Percentiles rank a stretch among this genome's conserved stretches.
Conservation (phyloP, 2,797 vertebrate genomes). For the Megaceryle alcyon region DNA sequence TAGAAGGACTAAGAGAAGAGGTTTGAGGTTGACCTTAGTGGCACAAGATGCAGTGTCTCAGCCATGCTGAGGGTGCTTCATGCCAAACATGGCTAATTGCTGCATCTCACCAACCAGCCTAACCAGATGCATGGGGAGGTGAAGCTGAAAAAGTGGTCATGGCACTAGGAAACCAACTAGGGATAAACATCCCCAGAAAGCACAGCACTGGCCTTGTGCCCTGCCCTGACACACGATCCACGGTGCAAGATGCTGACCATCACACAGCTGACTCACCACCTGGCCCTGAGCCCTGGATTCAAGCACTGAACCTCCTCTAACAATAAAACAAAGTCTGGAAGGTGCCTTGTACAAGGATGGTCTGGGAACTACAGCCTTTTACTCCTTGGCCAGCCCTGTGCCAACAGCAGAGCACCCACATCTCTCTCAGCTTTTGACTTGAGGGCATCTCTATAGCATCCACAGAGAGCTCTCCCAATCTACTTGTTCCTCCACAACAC, state of each 20-base stretch:
- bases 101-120: neutral
- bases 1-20: neutral
- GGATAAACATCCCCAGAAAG: neutral
- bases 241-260: neutral
- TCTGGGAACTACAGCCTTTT: neutral
- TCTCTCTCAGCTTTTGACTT: neutral
- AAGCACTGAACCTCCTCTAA: neutral
- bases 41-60: neutral
- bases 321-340: neutral
- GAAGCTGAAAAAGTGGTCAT: neutral
- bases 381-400: neutral
- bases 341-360: neutral
- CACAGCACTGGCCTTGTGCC: neutral
- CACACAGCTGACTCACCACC: neutral
- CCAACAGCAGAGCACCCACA: neutral
- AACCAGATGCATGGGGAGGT: rapidly evolving
- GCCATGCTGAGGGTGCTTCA: neutral
- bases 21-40: neutral
- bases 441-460: neutral
- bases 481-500: neutral
- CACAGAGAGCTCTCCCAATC: neutral
- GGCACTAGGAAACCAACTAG: neutral
- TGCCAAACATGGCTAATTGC: neutral
- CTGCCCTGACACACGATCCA: neutral
- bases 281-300: neutral